These are phyloP conservation scores for Sinocyclocheilus maitianheensis DNA, from an alignment of 2,113 vertebrate genomes.

Conservation along the genomic window DNA sequence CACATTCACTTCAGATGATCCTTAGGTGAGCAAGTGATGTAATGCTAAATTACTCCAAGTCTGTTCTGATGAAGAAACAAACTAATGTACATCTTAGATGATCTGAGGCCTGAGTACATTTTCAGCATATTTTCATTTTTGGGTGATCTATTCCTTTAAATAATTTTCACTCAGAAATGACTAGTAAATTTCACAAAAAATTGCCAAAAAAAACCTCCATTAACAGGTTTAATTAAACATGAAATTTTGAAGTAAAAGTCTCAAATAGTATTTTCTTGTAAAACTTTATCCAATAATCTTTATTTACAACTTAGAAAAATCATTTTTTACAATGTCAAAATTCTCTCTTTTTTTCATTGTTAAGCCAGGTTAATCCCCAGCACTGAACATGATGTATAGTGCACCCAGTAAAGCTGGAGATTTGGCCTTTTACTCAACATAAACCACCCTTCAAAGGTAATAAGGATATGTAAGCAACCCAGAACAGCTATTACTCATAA, in stretches of 20 bases:
- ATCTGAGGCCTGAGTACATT: too few species aligned
- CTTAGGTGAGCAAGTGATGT: too few species aligned
- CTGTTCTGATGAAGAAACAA: too few species aligned
- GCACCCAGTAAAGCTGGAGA: background rate
- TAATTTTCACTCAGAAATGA: background rate
- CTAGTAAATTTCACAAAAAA: background rate
- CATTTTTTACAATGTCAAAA: background rate
- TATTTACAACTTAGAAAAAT: background rate
- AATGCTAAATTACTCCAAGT: too few species aligned
- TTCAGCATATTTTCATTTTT: too few species aligned
- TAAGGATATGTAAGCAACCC: background rate
- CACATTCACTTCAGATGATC: too few species aligned
- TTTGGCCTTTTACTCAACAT: background rate
- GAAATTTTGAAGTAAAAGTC: background rate
- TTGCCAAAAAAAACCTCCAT: too few species aligned
- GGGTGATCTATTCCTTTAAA: too few species aligned
- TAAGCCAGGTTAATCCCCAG: background rate
- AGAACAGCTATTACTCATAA: conserved; percentile 3
- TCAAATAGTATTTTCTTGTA: background rate
- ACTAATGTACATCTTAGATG: too few species aligned
- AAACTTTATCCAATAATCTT: background rate
- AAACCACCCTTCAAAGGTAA: background rate
- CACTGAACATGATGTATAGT: background rate
- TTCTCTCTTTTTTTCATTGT: background rate
- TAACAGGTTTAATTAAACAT: too few species aligned